These are phyloP conservation scores for Linnaemya vulpina DNA, from an alignment of 2,888 invertebrate genomes.

Conservation along the genomic window DNA sequence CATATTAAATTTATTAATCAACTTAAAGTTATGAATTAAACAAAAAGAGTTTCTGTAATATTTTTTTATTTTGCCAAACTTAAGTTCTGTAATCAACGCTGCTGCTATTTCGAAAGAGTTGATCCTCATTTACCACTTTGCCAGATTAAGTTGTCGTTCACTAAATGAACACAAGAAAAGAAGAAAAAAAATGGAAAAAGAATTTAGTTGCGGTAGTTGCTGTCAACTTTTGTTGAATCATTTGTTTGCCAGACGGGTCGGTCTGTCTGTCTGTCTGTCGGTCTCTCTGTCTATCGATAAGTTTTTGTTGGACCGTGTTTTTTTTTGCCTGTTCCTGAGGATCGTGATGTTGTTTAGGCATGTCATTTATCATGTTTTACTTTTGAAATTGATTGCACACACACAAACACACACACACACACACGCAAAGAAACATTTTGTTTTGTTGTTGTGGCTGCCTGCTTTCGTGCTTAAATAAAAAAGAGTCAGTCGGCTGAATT, in stretches of 20 bases:
- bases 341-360: slow-evolving; percentile 72
- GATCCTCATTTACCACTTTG: slow-evolving; percentile 56
- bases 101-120: slow-evolving; percentile 46
- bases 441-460: slow-evolving; percentile 34
- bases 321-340: slow-evolving; percentile 60
- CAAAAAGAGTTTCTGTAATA: too few species aligned
- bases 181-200: background rate
- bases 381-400: slow-evolving; percentile 64
- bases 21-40: slow-evolving; percentile 9
- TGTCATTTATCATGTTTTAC: slow-evolving; percentile 72
- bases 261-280: slow-evolving; percentile 59
- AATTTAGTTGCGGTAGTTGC: slow-evolving; percentile 59
- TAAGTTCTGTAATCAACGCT: too few species aligned
- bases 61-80: background rate
- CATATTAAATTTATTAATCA: slow-evolving; percentile 6
- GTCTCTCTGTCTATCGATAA: slow-evolving; percentile 58
- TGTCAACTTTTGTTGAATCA: slow-evolving; percentile 58
- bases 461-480: slow-evolving; percentile 3
- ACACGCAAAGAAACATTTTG: background rate
- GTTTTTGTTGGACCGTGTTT: slow-evolving; percentile 48
- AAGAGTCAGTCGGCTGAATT: slow-evolving; percentile 23
- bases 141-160: slow-evolving; percentile 61
- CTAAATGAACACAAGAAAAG: background rate
- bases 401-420: slow-evolving; percentile 26
- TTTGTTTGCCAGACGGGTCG: slow-evolving; percentile 56